Evolutionary conservation across 2,797 vertebrate species (phyloP), one percentile per base, ranked within the genome.

Genomic region (Orientallactaga sibirica): DNA sequence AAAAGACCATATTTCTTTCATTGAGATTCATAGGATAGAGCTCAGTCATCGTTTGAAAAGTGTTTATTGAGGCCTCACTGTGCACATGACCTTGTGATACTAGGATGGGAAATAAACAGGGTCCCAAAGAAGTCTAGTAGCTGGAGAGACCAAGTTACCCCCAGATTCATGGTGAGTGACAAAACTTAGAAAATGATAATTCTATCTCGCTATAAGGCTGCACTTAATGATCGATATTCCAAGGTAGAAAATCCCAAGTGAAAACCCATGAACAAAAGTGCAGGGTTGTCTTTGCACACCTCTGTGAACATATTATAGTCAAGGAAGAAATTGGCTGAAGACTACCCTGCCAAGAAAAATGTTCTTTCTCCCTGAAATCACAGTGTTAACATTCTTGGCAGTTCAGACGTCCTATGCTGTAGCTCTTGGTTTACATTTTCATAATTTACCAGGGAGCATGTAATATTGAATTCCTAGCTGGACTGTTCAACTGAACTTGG

Each of bases 351-450:
- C 52, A 48, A 27, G 92, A 52, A 87, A 73, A 37, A 70, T 64
- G 84, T 88, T 95, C 96, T 96, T 93, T 93, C 86, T 94, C 77
- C 55, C 95, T 96, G 76, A 95, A 96, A 87, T 96, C 95, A 24
- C 71, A 24, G 85, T 0, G 6, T 96, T 96, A 80, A 76, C 67
- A 29, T 96, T 98, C 95, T 96, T 96, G 94, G 95, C 93, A 95
- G 91, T 80, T 4, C 90, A 64, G 0, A 85, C 3, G 61, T 89
- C 90, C 89, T 91, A 48, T 0, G 0, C 94, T 79, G 73, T 91
- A 97, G 92, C 96, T 97, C 68, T 88, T 95, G 93, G 94, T 97
- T 97, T 97, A 76, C 91, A 66, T 96, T 97, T 97, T 86, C 87
- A 91, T 96, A 97, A 94, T 27, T 84, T 94, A 96, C 88, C 48